These are phyloP conservation scores for Drosophila leonis DNA, from an alignment of 2,888 invertebrate genomes.

Conservation along the genomic window DNA sequence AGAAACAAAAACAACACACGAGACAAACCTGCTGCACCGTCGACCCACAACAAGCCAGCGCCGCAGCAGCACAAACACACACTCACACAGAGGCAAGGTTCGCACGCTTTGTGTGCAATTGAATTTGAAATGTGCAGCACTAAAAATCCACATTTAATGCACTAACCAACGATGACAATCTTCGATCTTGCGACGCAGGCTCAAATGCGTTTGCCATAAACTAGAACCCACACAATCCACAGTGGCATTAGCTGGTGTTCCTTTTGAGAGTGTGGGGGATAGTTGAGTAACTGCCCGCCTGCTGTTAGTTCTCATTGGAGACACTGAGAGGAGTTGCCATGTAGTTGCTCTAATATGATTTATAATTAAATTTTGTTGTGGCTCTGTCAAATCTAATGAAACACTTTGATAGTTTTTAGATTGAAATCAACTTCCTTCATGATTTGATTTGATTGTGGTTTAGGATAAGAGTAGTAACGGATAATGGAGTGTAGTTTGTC, in stretches of 20 bases:
- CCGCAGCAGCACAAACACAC: constrained; percentile 11
- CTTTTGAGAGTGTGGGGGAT: neutral
- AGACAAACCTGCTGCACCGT: constrained; percentile 41
- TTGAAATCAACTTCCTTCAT: too few relatives aligned
- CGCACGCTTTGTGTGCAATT: constrained; percentile 32
- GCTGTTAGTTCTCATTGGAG: neutral
- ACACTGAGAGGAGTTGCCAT: neutral
- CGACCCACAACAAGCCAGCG: constrained; percentile 22
- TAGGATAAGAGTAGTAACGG: too few relatives aligned
- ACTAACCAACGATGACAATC: constrained; percentile 44
- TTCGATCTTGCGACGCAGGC: constrained; percentile 24
- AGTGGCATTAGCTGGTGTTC: constrained; percentile 13
- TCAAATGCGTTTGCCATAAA: constrained; percentile 61
- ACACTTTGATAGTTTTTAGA: neutral
- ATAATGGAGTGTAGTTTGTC: too few relatives aligned
- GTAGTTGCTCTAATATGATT: neutral
- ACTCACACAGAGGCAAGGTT: neutral
- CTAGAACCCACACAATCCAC: constrained; percentile 45
- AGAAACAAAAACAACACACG: constrained; percentile 5
- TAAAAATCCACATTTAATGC: constrained; percentile 53
- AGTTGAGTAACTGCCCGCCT: neutral
- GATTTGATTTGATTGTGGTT: too few relatives aligned
- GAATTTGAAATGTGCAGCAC: constrained; percentile 44
- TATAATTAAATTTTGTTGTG: neutral
- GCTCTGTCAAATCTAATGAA: neutral